Evolutionary conservation across 2,888 invertebrate genomes (phyloP).

Genomic region (Neoaliturus tenellus): DNA sequence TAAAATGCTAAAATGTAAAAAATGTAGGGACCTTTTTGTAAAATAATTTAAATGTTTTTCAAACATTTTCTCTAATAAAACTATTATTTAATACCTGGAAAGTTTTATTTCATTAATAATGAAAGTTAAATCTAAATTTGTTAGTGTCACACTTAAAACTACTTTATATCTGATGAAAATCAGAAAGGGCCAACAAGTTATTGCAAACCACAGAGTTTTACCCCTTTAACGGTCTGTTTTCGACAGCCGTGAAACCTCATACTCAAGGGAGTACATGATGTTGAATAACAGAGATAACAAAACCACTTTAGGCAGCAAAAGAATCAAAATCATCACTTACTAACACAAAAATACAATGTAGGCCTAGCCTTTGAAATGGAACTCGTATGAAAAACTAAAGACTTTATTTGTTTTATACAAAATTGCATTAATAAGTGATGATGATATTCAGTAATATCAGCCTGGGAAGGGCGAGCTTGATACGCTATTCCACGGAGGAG

Average conservation of each 20-base stretch:
- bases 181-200: too few species aligned
- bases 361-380: background rate
- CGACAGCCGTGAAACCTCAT: background rate
- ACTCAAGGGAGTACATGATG: background rate
- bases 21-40: too few species aligned
- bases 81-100: too few species aligned
- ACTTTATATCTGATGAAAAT: too few species aligned
- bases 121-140: too few species aligned
- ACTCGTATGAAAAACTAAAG: slow-evolving; percentile 23
- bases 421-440: slow-evolving; percentile 49
- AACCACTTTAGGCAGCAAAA: background rate
- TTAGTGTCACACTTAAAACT: too few species aligned
- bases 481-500: slow-evolving; percentile 9
- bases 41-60: too few species aligned
- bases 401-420: slow-evolving; percentile 12
- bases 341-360: slow-evolving; percentile 5
- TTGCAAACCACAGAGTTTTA: too few species aligned
- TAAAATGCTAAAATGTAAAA: too few species aligned
- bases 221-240: background rate
- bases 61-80: too few species aligned
- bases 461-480: slow-evolving; percentile 12
- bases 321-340: slow-evolving; percentile 42
- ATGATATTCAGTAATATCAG: background rate
- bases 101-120: too few species aligned
- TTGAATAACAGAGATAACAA: slow-evolving; percentile 30